Base-by-base conservation (phyloP, 2,888 invertebrate genomes). In the Tetranychus truncatus region DNA sequence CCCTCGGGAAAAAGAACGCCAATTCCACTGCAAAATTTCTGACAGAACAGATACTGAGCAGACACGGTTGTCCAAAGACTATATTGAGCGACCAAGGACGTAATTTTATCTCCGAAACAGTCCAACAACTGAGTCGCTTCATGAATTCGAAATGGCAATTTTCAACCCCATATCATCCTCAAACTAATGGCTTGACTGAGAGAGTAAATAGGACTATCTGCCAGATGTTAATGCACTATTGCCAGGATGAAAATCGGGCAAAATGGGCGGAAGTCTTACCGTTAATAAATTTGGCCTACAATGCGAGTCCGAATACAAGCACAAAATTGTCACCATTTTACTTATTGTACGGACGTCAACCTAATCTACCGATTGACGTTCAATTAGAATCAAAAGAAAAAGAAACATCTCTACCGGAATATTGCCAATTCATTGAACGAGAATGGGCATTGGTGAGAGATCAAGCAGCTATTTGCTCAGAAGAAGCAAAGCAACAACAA, bases 191-290 rank as follows among this genome's bases (percentile, higher is more conserved):
- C n/a, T 73, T 55, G 21, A 55, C 73, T 9, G 72, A 72, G 45
- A 21, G 72, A 24, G 9, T 24, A n/a, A 21, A 72, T 72, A 18
- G 45, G 72, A 72, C 34, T 9, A 20, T 77, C 1, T 65, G 46
- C 6, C n/a, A 44, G 6, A 74, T 77, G 71, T n/a, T 76, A 11
- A 67, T 45, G 6, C 69, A 74, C 46, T 77, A 77, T 72, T 24
- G 75, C 18, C 66, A 74, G 11, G 21, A 21, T 21, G 21, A 21
- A 11, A 18, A 66, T 72, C 15, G 66, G 73, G 45, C 65, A 46
- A 55, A 34, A 76, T 15, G 77, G 77, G 74, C 71, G 34, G 21
- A 24, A 6, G 18, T 76, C 4, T 21, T 77, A 55, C 75, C 74
- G 9, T 74, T 74, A 71, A 55, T 74, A 6, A 74, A 71, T 1